These are phyloP conservation scores for Oryzaephilus surinamensis DNA, from an alignment of 1,140 invertebrate genomes.

Conservation along the genomic window DNA sequence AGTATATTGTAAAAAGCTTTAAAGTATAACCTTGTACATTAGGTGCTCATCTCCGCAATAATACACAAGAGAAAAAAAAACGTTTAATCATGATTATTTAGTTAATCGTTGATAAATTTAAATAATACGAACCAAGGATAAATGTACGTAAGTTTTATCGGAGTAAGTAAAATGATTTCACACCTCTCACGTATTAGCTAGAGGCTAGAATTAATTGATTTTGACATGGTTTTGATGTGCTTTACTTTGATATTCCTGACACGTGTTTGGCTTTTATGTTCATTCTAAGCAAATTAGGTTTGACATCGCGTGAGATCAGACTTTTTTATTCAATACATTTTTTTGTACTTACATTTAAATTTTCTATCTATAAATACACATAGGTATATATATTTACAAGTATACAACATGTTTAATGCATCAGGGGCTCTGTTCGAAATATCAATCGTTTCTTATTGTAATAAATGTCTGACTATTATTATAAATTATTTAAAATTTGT, in stretches of 20 bases:
- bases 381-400: no score
- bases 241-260: slow-evolving; percentile 8
- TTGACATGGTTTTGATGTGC: slow-evolving; percentile 8
- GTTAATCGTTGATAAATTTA: slow-evolving; percentile 2
- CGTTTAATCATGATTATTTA: no score
- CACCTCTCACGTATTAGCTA: slow-evolving; percentile 6
- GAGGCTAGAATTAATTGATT: slow-evolving; percentile 7
- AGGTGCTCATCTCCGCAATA: no score
- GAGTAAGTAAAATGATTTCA: no score
- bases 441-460: neutral
- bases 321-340: slow-evolving; percentile 3
- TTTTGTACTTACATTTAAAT: slow-evolving; percentile 1
- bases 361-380: neutral
- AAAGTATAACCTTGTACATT: no score
- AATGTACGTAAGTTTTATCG: no score
- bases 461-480: neutral
- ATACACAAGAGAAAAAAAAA: no score
- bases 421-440: no score
- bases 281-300: slow-evolving; percentile 8
- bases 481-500: no score
- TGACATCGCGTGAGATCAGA: slow-evolving; percentile 6
- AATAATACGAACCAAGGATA: slow-evolving; percentile 3
- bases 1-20: no score
- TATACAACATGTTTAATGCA: no score
- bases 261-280: slow-evolving; percentile 8